A percentile compares a stretch with the other conserved stretches of the same genome.
Evolutionary conservation across 2,888 invertebrate species (phyloP).

Genomic region (Rhingia rostrata): DNA sequence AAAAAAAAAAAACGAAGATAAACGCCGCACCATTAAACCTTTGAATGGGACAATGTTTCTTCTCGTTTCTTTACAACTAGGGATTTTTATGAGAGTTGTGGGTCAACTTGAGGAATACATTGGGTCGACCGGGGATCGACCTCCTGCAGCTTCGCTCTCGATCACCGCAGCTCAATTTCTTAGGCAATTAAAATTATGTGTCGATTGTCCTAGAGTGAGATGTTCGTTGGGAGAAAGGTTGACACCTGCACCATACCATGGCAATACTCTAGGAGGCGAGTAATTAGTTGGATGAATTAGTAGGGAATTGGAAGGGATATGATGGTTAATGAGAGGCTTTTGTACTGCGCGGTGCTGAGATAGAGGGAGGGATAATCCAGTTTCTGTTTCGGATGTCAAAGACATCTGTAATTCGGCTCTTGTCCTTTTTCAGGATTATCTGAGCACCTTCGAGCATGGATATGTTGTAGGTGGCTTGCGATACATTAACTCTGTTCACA

Average conservation of each 20-base stretch:
- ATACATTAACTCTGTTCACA: constrained; percentile 53
- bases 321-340: constrained; percentile 38
- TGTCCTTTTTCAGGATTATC: constrained; percentile 21
- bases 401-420: constrained; percentile 33
- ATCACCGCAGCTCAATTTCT: constrained; percentile 62
- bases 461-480: constrained; percentile 21
- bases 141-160: constrained; percentile 50
- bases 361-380: constrained; percentile 43
- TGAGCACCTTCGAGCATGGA: constrained; percentile 17
- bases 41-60: constrained; percentile 69
- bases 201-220: constrained; percentile 28
- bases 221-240: constrained; percentile 13
- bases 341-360: not conserved
- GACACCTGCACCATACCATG: constrained; percentile 49
- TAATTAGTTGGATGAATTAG: constrained; percentile 23
- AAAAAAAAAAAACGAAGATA: constrained; percentile 48
- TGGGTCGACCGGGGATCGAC: constrained; percentile 34
- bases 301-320: constrained; percentile 35
- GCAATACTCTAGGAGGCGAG: constrained; percentile 31
- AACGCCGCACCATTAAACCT: constrained; percentile 71
- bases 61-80: constrained; percentile 15
- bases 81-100: constrained; percentile 62
- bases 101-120: constrained; percentile 46
- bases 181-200: constrained; percentile 65
- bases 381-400: constrained; percentile 17